Percentiles rank a stretch among this genome's conserved stretches.
These are phyloP conservation scores for Caenorhabditis doughertyi DNA, from an alignment of 2,888 invertebrate genomes.

Conservation along the genomic window DNA sequence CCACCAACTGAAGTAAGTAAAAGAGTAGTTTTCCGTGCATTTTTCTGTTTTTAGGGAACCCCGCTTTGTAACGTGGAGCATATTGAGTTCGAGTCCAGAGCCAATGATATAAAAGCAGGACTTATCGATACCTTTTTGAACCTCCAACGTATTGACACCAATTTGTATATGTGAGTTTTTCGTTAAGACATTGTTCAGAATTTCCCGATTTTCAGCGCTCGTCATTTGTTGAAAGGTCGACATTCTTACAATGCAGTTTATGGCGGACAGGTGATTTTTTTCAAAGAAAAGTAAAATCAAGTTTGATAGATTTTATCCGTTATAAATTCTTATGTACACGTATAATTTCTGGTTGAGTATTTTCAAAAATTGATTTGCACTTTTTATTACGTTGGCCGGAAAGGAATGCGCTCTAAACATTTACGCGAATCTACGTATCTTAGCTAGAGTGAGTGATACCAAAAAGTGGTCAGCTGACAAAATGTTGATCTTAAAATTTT, in stretches of 20 bases:
- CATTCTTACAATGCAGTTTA: constrained; percentile 66
- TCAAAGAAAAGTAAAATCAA: too few species aligned
- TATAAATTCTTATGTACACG: too few species aligned
- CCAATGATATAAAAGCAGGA: constrained; percentile 65
- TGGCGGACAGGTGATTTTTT: constrained; percentile 69
- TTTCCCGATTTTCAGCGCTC: constrained; percentile 45
- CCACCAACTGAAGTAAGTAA: constrained; percentile 42
- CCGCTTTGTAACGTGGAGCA: constrained; percentile 65
- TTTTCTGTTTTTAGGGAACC: constrained; percentile 43
- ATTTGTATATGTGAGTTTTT: constrained; percentile 65
- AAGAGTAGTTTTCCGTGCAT: not conserved
- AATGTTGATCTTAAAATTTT: too few species aligned
- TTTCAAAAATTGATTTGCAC: too few species aligned
- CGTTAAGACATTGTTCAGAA: not conserved
- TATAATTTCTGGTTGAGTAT: too few species aligned
- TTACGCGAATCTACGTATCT: too few species aligned
- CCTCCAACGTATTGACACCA: constrained; percentile 63
- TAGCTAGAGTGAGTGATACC: too few species aligned
- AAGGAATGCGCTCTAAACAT: too few species aligned
- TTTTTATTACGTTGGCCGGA: too few species aligned
- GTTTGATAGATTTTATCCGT: too few species aligned
- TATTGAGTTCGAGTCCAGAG: constrained; percentile 63
- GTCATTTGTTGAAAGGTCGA: constrained; percentile 66
- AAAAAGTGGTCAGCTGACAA: too few species aligned
- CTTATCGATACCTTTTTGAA: constrained; percentile 68